phyloP scores from a whole-genome alignment of 2,113 vertebrate genomes.

The Neodon shergylaensis region DNA sequence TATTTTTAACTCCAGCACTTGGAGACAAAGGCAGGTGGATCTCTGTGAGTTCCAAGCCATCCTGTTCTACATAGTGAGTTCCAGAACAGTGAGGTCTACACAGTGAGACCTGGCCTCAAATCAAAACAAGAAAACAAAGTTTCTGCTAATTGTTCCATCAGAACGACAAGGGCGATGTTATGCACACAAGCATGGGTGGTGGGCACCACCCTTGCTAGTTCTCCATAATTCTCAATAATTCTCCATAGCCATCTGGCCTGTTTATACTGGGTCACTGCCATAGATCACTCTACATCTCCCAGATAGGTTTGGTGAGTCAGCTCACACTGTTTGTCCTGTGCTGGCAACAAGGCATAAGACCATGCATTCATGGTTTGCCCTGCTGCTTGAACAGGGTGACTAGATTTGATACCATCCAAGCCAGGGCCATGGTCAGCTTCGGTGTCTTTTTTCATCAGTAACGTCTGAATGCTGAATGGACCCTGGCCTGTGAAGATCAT shows the following conservation, averaged over 20 bases:
- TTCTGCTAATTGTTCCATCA: background rate
- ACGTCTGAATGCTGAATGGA: background rate
- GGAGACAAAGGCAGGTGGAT: background rate
- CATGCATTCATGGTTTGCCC: too few species aligned
- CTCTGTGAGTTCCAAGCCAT: background rate
- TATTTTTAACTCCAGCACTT: background rate
- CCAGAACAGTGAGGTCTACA: background rate
- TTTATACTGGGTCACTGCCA: background rate
- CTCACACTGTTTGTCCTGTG: background rate
- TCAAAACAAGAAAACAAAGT: background rate
- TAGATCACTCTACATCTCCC: background rate
- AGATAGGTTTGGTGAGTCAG: background rate
- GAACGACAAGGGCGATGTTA: background rate
- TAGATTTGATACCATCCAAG: background rate
- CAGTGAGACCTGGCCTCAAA: background rate
- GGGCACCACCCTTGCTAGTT: too few species aligned
- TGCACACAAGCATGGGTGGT: background rate
- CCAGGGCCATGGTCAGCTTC: background rate
- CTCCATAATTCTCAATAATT: too few species aligned
- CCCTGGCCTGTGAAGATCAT: background rate
- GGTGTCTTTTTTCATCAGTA: background rate
- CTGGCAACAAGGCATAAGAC: background rate
- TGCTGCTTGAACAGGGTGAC: background rate
- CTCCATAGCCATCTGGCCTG: background rate
- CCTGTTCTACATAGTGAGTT: background rate